phyloP scores from a whole-genome alignment of 2,113 vertebrate species.

The Centrocercus urophasianus region DNA sequence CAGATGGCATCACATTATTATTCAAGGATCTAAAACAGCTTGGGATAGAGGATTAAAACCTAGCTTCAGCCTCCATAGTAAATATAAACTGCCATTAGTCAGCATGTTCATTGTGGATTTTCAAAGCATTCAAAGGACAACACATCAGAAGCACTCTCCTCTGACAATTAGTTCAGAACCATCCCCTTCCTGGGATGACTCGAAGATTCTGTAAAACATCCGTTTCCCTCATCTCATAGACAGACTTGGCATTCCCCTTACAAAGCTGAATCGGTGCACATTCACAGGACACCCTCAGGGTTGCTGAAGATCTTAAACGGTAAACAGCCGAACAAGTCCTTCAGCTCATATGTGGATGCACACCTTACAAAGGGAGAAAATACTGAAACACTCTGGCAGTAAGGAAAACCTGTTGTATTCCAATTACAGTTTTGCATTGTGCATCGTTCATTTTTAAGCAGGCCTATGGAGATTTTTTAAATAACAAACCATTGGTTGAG shows the following conservation, averaged over 20 bases:
- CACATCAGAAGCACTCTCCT: background rate
- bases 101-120: background rate
- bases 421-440: background rate
- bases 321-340: background rate
- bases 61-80: background rate
- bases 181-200: rapidly evolving
- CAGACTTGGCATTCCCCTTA: background rate
- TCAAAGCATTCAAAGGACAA: background rate
- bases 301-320: background rate
- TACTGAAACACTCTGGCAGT: background rate
- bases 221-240: background rate
- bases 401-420: background rate
- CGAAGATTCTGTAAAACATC: background rate
- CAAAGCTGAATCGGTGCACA: background rate
- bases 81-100: background rate
- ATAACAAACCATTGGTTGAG: background rate
- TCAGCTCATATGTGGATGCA: background rate
- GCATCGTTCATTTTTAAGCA: rapidly evolving
- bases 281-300: background rate
- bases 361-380: background rate
- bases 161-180: background rate
- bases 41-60: background rate
- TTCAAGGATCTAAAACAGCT: background rate
- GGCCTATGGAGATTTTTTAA: background rate
- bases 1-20: background rate